Conservation (phyloP, 2,888 invertebrate genomes). For the Drosophila niveifrons region DNA sequence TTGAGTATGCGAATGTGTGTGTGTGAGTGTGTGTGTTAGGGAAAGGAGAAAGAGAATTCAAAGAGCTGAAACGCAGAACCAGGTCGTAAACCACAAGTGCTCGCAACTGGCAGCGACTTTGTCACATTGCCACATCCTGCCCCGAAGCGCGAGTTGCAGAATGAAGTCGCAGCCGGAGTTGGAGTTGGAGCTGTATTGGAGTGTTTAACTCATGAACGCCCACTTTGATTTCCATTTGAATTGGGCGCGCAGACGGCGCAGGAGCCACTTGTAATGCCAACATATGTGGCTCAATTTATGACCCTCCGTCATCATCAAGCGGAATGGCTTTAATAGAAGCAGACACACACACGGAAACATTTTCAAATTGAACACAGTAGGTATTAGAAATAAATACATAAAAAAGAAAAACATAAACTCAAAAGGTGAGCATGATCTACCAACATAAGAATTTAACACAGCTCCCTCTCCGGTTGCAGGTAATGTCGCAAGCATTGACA, state of each 20-base stretch:
- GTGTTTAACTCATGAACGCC: conserved; percentile 84
- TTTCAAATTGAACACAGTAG: conserved; percentile 36
- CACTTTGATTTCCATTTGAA: conserved; percentile 84
- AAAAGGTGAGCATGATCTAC: conserved; percentile 5
- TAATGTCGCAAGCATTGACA: conserved; percentile 18
- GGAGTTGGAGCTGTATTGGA: conserved; percentile 40
- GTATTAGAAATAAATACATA: conserved; percentile 13
- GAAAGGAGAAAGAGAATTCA: conserved; percentile 30
- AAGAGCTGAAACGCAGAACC: conserved; percentile 47
- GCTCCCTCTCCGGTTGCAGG: background rate
- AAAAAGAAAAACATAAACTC: conserved; percentile 9
- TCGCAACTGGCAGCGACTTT: conserved; percentile 70
- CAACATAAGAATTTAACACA: background rate
- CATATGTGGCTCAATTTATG: conserved; percentile 84
- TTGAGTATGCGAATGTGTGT: background rate
- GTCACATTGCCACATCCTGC: conserved; percentile 68
- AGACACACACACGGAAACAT: conserved; percentile 4
- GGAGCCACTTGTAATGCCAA: conserved; percentile 73
- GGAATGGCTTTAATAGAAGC: conserved; percentile 24
- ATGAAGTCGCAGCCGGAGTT: conserved; percentile 6
- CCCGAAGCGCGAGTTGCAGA: conserved; percentile 17
- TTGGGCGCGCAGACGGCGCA: conserved; percentile 69
- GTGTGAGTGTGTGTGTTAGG: background rate
- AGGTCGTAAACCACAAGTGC: conserved; percentile 82
- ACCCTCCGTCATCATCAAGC: conserved; percentile 28